phyloP scores from a whole-genome alignment of 2,113 vertebrate genomes.

The Hypomesus transpacificus region DNA sequence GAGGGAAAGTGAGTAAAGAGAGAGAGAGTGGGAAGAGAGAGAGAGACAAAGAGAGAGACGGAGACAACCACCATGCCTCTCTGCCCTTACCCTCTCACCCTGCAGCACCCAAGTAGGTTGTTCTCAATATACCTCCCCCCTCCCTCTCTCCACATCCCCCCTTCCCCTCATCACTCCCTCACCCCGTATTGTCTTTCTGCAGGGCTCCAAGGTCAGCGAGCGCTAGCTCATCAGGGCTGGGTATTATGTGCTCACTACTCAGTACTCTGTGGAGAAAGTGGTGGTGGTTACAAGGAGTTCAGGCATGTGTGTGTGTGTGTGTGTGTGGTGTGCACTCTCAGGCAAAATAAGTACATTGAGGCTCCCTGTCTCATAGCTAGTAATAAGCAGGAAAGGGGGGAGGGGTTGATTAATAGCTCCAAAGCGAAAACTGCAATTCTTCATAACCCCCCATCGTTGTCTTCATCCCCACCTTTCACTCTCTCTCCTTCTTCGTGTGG shows the following conservation, averaged over 20 bases:
- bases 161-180: constrained; percentile 27
- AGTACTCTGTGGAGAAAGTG: constrained; percentile 39
- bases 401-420: constrained; percentile 64
- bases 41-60: constrained; percentile 7
- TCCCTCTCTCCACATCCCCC: constrained; percentile 19
- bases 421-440: constrained; percentile 63
- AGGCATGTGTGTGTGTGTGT: constrained; percentile 24
- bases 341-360: too few species aligned
- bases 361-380: constrained; percentile 49
- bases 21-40: not conserved
- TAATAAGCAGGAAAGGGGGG: constrained; percentile 44
- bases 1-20: constrained; percentile 3
- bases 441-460: constrained; percentile 33
- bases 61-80: not conserved
- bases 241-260: constrained; percentile 59
- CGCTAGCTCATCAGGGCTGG: constrained; percentile 68
- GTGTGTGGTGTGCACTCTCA: constrained; percentile 14
- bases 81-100: constrained; percentile 49
- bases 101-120: constrained; percentile 17
- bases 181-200: constrained; percentile 65
- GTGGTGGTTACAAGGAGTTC: constrained; percentile 30
- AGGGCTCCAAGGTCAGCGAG: constrained; percentile 68
- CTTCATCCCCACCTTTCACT: constrained; percentile 37
- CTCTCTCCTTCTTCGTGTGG: not conserved
- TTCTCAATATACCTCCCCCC: constrained; percentile 16